Conservation (phyloP, 2,797 vertebrate species). For the Varecia variegata region DNA sequence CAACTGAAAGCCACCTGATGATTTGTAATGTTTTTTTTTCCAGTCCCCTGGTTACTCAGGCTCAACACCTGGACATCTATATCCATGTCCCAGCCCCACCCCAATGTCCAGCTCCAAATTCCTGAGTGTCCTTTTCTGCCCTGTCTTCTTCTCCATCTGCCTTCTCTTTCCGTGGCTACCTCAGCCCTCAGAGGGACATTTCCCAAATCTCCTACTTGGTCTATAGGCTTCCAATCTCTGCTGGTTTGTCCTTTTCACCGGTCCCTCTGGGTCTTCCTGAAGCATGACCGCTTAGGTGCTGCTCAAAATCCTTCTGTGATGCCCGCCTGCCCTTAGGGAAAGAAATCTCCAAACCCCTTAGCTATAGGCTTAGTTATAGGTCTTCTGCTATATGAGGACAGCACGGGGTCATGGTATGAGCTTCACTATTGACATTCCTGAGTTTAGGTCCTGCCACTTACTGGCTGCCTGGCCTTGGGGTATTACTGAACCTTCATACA, state of each 20-base stretch:
- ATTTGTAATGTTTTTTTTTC: not conserved
- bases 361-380: not conserved
- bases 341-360: not conserved
- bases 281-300: not conserved
- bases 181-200: not conserved
- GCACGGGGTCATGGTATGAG: fast-evolving
- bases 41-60: not conserved
- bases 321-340: not conserved
- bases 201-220: not conserved
- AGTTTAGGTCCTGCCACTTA: not conserved
- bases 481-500: not conserved
- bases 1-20: not conserved
- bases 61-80: not conserved
- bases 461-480: too few relatives aligned
- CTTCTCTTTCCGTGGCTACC: not conserved
- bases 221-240: fast-evolving
- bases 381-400: fast-evolving
- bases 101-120: not conserved
- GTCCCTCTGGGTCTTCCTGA: not conserved
- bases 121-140: not conserved
- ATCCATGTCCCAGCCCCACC: too few relatives aligned
- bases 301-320: not conserved
- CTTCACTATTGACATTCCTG: fast-evolving
- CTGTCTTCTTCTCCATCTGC: not conserved
- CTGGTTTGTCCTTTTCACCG: not conserved